Evolutionary conservation across 2,797 vertebrate species (phyloP).

Genomic region (Oceanodroma leucorhoa): DNA sequence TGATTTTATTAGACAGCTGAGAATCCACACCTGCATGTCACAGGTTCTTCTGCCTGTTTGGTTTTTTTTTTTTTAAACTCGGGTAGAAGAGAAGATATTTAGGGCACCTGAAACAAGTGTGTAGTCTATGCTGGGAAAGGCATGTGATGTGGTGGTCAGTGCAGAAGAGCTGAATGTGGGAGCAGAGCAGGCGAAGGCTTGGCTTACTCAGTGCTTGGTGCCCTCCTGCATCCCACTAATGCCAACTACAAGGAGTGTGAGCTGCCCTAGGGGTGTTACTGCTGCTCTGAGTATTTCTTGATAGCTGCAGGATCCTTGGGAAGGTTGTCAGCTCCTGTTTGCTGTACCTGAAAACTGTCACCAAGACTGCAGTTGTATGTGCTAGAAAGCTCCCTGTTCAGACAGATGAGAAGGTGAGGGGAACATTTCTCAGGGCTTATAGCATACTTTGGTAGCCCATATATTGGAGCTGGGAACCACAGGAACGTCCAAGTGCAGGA

Average conservation of each 20-base stretch:
- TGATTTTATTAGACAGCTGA: neutral
- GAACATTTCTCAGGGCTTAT: neutral
- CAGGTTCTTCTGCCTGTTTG: neutral
- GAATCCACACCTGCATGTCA: neutral
- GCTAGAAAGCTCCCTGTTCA: neutral
- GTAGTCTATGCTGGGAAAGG: neutral
- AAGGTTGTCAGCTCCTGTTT: neutral
- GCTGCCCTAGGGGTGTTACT: neutral
- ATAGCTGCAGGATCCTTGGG: neutral
- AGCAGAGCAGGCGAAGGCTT: neutral
- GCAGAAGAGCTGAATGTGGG: neutral
- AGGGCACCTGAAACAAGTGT: neutral
- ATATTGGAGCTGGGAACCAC: neutral
- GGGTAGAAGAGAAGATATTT: neutral
- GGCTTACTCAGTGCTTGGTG: neutral
- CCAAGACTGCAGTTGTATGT: neutral
- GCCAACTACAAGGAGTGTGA: neutral
- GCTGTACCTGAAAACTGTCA: neutral
- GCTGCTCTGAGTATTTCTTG: neutral
- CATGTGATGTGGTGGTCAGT: accelerated
- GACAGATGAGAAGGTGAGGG: neutral
- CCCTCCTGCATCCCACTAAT: neutral
- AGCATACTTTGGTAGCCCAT: neutral
- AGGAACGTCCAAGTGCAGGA: neutral
- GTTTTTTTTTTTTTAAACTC: neutral